phyloP scores from a whole-genome alignment of 1,140 invertebrate species.

The Drosophila kohkoa region DNA sequence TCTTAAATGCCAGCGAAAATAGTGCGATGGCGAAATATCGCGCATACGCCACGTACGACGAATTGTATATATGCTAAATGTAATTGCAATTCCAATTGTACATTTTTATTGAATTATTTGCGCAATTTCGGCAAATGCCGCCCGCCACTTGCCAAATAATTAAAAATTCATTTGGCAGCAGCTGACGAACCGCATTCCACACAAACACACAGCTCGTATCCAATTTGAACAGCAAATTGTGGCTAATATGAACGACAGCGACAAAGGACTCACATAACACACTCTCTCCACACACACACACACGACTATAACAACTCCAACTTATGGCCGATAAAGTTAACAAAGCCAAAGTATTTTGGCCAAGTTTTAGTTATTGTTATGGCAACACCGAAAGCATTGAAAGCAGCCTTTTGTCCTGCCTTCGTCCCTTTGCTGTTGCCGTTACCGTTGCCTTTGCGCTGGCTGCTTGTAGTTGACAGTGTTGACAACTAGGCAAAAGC shows the following conservation, averaged over 20 bases:
- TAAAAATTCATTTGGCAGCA: slow-evolving; percentile 45
- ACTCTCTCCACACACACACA: background rate
- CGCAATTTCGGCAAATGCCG: slow-evolving; percentile 16
- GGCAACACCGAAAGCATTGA: slow-evolving; percentile 42
- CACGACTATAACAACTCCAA: slow-evolving; percentile 16
- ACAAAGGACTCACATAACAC: slow-evolving; percentile 7
- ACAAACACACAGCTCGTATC: background rate
- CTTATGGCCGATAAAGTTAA: slow-evolving; percentile 53
- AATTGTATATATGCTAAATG: background rate
- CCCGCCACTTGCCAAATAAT: slow-evolving; percentile 48
- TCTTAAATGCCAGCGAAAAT: slow-evolving; percentile 51
- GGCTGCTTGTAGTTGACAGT: slow-evolving; percentile 23
- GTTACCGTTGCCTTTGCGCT: background rate
- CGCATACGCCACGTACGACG: slow-evolving; percentile 26
- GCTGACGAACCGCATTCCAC: slow-evolving; percentile 5
- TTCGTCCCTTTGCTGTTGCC: slow-evolving; percentile 10
- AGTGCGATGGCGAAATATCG: slow-evolving; percentile 1
- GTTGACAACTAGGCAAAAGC: slow-evolving; percentile 38
- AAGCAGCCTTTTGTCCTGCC: slow-evolving; percentile 4
- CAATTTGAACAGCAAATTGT: slow-evolving; percentile 2
- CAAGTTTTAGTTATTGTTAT: slow-evolving; percentile 71
- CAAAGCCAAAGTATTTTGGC: slow-evolving; percentile 51
- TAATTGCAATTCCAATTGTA: slow-evolving; percentile 35
- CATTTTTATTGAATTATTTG: slow-evolving; percentile 56
- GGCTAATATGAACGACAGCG: background rate